Evolutionary conservation across 2,888 invertebrate genomes (phyloP).

Genomic region (Poecilobothrus nobilitatus): DNA sequence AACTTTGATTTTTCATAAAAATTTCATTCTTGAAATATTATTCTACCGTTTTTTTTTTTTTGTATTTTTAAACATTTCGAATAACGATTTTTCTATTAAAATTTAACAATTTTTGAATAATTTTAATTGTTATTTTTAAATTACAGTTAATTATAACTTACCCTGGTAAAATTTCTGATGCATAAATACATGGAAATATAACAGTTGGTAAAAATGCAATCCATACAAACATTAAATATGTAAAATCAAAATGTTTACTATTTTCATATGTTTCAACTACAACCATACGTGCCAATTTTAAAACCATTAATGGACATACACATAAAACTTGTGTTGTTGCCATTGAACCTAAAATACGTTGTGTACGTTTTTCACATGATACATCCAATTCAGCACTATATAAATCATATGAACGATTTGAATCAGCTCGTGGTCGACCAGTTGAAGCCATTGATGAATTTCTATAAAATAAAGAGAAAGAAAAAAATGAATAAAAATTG

Average conservation of each 20-base stretch:
- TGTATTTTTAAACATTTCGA: no score
- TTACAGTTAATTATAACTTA: slow-evolving; percentile 32
- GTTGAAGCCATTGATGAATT: slow-evolving; percentile 38
- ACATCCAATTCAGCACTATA: slow-evolving; percentile 52
- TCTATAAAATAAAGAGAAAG: slow-evolving; percentile 26
- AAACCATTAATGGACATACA: slow-evolving; percentile 57
- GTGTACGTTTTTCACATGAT: slow-evolving; percentile 55
- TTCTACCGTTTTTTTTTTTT: no score
- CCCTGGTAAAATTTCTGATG: slow-evolving; percentile 57
- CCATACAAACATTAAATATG: slow-evolving; percentile 61
- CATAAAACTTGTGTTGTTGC: slow-evolving; percentile 57
- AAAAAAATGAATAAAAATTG: slow-evolving; percentile 5
- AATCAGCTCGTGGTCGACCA: slow-evolving; percentile 20
- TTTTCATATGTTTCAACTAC: slow-evolving; percentile 62
- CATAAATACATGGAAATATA: slow-evolving; percentile 56
- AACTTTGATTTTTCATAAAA: no score
- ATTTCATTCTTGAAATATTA: no score
- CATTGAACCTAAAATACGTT: slow-evolving; percentile 59
- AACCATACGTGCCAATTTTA: slow-evolving; percentile 54
- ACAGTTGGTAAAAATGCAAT: slow-evolving; percentile 60
- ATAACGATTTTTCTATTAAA: no score
- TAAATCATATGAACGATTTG: slow-evolving; percentile 43
- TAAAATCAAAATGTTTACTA: slow-evolving; percentile 57
- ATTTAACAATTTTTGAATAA: no score
- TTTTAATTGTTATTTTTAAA: no score